phyloP scores from a whole-genome alignment of 2,797 vertebrate genomes.

The Falco columbarius region DNA sequence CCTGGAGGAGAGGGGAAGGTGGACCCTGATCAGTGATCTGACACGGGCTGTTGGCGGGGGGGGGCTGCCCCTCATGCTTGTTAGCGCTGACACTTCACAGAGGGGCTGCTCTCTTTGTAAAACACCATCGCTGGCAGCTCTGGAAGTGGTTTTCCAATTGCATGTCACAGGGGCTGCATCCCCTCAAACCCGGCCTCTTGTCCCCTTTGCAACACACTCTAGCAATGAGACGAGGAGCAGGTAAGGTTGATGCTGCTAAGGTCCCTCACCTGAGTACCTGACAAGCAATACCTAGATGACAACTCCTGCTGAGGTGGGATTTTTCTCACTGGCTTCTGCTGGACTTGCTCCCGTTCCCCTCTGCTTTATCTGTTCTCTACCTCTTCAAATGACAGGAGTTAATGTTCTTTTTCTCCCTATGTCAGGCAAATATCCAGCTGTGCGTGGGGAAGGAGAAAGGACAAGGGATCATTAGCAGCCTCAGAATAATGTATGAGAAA shows the following conservation, averaged over 20 bases:
- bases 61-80: not conserved
- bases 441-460: not conserved
- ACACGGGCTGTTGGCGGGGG: accelerated
- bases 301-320: not conserved
- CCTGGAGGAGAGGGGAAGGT: not conserved
- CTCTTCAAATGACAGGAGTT: not conserved
- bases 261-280: not conserved
- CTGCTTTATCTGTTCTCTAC: not conserved
- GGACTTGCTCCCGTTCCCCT: accelerated
- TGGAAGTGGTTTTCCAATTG: not conserved
- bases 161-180: not conserved
- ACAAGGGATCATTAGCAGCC: not conserved
- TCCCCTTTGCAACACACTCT: not conserved
- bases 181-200: not conserved
- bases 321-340: not conserved
- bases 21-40: not conserved
- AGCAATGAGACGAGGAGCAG: not conserved
- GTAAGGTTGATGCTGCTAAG: not conserved
- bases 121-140: not conserved
- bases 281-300: not conserved
- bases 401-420: not conserved
- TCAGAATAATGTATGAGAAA: not conserved
- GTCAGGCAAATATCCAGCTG: not conserved
- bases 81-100: not conserved
- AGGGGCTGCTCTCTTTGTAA: not conserved